Evolutionary conservation across 2,797 vertebrate genomes (phyloP), one percentile per base, ranked within the genome.

Genomic region (Pangasius sanitwongsei): DNA sequence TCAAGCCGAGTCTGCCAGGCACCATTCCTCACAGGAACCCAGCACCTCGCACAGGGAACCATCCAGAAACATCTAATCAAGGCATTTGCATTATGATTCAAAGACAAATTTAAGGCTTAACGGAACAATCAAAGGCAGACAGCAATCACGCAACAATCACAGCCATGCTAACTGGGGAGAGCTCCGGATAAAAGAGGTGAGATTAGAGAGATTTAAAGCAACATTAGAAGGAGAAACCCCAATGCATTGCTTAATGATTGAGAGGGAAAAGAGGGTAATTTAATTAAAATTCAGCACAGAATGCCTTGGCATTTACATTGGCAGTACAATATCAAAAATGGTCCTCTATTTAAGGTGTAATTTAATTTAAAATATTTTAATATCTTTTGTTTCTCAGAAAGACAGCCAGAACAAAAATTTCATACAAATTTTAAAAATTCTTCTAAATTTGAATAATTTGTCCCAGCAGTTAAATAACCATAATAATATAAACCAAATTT

Each of bases 31-130:
- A 59, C 9, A 83, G 92, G 93, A 94, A 88, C 89, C 83, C 84
- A 87, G 87, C 86, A 91, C 57, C 84, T 53, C 59, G 65, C 72
- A 86, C 86, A 80, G 55, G 48, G 88, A 84, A 77, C 84, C 89
- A 89, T 86, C 86, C 88, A 63, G 92, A 92, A 91, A 88, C 90
- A 69, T 91, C 93, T 94, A 94, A 95, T 92, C 89, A 89, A 91
- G 92, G 95, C 94, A 95, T 97, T 95, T 96, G 94, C 95, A 96
- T 97, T 95, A 96, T 93, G 94, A 95, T 95, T 96, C 95, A 95
- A 93, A 96, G 91, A 96, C 95, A 95, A 96, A 96, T 96, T 95
- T 83, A 89, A 95, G 95, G 94, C 92, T 92, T 92, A 91, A 92
- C 95, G 94, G 94, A 94, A 95, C 93, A 94, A 96, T 96, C 95